Conservation (phyloP, 2,888 invertebrate species). For the Heliothis peltigera region DNA sequence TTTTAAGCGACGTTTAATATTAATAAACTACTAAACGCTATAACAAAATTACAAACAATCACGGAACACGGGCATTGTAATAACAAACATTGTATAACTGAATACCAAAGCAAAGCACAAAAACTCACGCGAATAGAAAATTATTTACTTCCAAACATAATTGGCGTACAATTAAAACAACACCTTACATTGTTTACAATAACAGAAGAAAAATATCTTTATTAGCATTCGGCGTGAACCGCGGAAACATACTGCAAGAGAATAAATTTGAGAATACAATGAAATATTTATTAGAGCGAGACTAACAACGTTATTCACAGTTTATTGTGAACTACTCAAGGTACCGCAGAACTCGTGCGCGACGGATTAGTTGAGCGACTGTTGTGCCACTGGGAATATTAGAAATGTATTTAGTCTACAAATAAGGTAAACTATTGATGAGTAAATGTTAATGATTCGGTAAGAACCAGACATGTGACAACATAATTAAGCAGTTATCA, state of each 20-base stretch:
- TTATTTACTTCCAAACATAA: conserved; percentile 26
- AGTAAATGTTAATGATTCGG: background rate
- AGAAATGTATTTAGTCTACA: background rate
- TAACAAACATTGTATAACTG: conserved; percentile 8
- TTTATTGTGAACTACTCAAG: conserved; percentile 42
- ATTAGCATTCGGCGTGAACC: conserved; percentile 41
- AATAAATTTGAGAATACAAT: conserved; percentile 46
- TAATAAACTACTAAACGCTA: conserved; percentile 5
- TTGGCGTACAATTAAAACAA: conserved; percentile 32
- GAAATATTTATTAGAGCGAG: conserved; percentile 58
- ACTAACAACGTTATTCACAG: conserved; percentile 54
- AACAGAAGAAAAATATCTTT: conserved; percentile 11
- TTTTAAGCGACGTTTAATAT: background rate
- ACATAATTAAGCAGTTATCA: no score
- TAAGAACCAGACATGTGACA: no score
- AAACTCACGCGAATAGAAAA: conserved; percentile 33
- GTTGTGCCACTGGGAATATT: conserved; percentile 25
- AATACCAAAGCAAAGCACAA: background rate
- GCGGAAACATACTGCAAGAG: conserved; percentile 28
- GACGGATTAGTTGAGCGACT: conserved; percentile 38
- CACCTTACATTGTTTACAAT: conserved; percentile 29
- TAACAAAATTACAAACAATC: conserved; percentile 9
- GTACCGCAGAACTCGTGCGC: conserved; percentile 48
- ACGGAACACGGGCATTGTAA: conserved; percentile 21
- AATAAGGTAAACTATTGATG: background rate